These are phyloP conservation scores for Tichodroma muraria DNA, from an alignment of 2,113 vertebrate species.

Conservation along the genomic window DNA sequence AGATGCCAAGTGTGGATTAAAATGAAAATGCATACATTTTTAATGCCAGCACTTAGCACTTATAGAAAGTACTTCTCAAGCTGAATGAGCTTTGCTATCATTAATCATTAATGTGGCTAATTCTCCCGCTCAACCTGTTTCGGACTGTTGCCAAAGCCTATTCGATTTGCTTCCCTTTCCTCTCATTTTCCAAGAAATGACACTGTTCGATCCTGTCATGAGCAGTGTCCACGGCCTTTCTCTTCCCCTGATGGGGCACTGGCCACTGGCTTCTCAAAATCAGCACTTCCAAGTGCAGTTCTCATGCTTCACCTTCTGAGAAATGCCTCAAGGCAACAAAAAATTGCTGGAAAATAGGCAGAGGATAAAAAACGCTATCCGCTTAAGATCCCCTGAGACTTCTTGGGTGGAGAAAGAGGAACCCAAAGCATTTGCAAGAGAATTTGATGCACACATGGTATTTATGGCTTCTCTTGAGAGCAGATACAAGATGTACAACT, in stretches of 20 bases:
- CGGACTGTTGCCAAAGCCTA: neutral
- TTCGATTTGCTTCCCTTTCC: neutral
- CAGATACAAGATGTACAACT: rapidly evolving
- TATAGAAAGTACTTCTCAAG: conserved; percentile 15
- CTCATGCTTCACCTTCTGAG: neutral
- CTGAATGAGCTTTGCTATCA: conserved; percentile 9
- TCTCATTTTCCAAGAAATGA: neutral
- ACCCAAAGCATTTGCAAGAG: neutral
- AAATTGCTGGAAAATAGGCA: neutral
- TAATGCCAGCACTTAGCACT: conserved; percentile 44
- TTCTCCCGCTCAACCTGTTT: neutral
- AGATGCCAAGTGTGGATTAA: neutral
- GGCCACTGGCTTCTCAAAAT: neutral
- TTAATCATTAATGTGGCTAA: conserved; percentile 37
- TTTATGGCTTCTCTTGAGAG: neutral
- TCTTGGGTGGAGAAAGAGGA: neutral
- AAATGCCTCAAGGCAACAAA: neutral
- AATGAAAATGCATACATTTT: conserved; percentile 32
- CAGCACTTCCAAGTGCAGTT: neutral
- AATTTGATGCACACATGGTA: neutral
- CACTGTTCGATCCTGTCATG: neutral
- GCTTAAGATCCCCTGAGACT: neutral
- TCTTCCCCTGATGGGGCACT: neutral
- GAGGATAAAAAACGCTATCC: neutral
- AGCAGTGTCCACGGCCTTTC: neutral